A percentile compares a stretch with the other conserved stretches of the same genome.
These are phyloP conservation scores for Hirtodrosophila histrioides DNA, from an alignment of 2,888 invertebrate species.

Conservation along the genomic window DNA sequence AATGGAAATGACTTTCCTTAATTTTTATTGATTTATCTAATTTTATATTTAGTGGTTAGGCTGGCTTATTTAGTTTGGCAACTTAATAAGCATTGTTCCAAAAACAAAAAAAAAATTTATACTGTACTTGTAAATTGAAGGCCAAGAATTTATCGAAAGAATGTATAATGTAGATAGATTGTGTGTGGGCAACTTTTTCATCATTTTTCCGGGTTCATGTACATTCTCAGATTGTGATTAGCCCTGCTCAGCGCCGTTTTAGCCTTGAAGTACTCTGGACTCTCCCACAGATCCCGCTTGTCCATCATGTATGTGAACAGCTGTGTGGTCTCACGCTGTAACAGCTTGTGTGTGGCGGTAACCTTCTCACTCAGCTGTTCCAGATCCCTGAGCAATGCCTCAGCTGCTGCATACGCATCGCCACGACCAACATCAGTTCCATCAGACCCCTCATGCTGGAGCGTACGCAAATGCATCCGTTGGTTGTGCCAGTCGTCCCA, in stretches of 20 bases:
- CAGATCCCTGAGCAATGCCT: slow-evolving; percentile 10
- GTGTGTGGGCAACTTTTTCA: background rate
- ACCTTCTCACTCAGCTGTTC: slow-evolving; percentile 34
- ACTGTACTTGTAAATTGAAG: too few relatives aligned
- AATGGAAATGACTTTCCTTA: too few relatives aligned
- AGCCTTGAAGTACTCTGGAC: slow-evolving; percentile 70
- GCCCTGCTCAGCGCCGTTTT: slow-evolving; percentile 56
- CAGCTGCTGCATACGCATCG: background rate
- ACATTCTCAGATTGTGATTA: slow-evolving; percentile 39
- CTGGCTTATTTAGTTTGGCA: too few relatives aligned
- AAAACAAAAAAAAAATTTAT: too few relatives aligned
- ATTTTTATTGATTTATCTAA: too few relatives aligned
- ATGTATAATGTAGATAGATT: too few relatives aligned
- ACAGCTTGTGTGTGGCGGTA: slow-evolving; percentile 34
- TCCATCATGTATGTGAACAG: slow-evolving; percentile 60
- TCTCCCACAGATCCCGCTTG: slow-evolving; percentile 67
- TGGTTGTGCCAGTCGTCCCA: slow-evolving; percentile 63
- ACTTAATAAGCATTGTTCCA: too few relatives aligned
- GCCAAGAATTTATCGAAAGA: too few relatives aligned
- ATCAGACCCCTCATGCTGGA: slow-evolving; percentile 5
- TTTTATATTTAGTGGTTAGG: too few relatives aligned
- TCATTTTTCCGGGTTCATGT: slow-evolving; percentile 24
- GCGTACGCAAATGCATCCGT: slow-evolving; percentile 30
- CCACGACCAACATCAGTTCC: too few relatives aligned
- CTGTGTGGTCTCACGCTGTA: slow-evolving; percentile 62